These are phyloP conservation scores for Pelmatolapia mariae DNA, from an alignment of 2,113 vertebrate species.

Conservation along the genomic window DNA sequence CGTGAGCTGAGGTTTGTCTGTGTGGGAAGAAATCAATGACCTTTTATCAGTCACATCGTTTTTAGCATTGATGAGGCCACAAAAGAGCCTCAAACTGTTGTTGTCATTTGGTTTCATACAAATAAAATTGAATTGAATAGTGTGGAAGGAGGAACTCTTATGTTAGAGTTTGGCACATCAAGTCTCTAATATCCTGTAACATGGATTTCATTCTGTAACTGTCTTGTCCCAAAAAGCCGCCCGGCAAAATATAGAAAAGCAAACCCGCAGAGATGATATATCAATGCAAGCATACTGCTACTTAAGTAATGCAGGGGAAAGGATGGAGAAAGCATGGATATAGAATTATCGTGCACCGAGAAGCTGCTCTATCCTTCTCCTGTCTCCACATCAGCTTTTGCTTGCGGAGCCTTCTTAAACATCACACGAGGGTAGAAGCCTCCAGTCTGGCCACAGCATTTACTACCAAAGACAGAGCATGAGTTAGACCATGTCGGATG, in stretches of 20 bases:
- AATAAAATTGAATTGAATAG: rapidly evolving
- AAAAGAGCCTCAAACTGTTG: not conserved
- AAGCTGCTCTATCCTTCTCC: not conserved
- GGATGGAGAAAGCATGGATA: not conserved
- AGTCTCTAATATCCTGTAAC: not conserved
- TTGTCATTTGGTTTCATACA: rapidly evolving
- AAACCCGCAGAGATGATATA: not conserved
- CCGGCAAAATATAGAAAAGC: not conserved
- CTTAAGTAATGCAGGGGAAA: not conserved
- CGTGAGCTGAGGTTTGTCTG: not conserved
- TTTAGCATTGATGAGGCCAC: not conserved
- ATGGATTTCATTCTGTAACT: not conserved
- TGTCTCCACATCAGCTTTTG: not conserved
- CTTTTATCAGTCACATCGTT: not conserved
- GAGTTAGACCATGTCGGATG: rapidly evolving
- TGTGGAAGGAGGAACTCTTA: not conserved
- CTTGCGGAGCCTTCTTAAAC: too few species aligned
- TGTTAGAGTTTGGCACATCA: rapidly evolving
- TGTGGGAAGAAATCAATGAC: not conserved
- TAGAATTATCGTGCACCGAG: not conserved
- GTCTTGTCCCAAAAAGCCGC: not conserved
- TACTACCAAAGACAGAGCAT: rapidly evolving
- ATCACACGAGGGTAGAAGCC: rapidly evolving
- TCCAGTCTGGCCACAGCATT: not conserved
- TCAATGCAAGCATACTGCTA: not conserved